Evolutionary conservation across 2,888 invertebrate genomes (phyloP), one percentile per base, ranked within the genome.

Genomic region (Cyclophora punctaria): DNA sequence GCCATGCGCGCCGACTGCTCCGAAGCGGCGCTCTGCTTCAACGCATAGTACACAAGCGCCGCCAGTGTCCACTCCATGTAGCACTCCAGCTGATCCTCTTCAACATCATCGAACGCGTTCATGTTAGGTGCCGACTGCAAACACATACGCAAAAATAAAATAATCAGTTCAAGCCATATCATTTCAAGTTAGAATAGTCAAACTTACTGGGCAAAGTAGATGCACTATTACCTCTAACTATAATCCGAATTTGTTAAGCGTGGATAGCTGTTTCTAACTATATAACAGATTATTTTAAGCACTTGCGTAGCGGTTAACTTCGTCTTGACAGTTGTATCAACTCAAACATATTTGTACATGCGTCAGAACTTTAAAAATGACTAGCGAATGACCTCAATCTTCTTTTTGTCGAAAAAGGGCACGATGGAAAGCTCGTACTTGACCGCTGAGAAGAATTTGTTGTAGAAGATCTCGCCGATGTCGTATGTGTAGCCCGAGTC

Each of bases 1-100:
- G 94, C 92, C 95, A 95, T 95, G 47, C 95, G 89, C 4, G 94
- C 91, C 34, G 93, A 93, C 83, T 95, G 95, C 71, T 95, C 95
- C 44, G 93, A 92, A 60, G 92, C 92, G 0, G 94, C 93, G 54
- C 91, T 89, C 70, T 95, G 94, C 78, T 95, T 95, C 83, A 95
- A 83, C 20, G 92, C 90, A 78, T 92, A 95, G 80, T 90, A 95
- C 45, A 95, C 68, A 42, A 94, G 79, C 48, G 93, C 92, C 1
- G 93, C 92, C 47, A 94, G 80, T 0, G 93, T 92, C 83, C 92
- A 95, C 80, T 95, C 95, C 56, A 91, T 85, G 81, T 93, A 95
- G 67, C 90, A 89, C 71, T 91, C 90, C 42, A 95, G 75, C 44
- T 91, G 90, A 52, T 92, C 92, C 4, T 88, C 79, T 56, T 95